Percentiles rank a stretch among this genome's conserved stretches.
These are phyloP conservation scores for Xenops minutus DNA, from an alignment of 2,797 vertebrate genomes.

Conservation along the genomic window DNA sequence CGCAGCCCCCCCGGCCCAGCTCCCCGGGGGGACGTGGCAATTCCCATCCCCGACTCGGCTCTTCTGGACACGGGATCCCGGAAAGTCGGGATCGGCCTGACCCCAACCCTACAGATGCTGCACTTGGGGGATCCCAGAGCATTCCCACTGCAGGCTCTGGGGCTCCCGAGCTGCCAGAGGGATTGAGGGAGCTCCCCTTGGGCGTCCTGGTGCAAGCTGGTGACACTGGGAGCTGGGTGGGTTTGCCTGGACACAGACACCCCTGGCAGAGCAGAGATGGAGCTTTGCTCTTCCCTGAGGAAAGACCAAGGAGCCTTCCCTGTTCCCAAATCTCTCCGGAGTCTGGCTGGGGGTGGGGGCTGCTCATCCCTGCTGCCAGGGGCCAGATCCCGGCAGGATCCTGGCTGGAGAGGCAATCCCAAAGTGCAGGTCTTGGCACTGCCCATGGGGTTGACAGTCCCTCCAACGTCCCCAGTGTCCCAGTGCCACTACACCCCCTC, in stretches of 20 bases:
- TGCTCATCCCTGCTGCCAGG: not conserved
- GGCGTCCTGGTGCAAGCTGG: not conserved
- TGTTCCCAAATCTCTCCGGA: not conserved
- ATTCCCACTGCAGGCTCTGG: fast-evolving
- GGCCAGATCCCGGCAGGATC: fast-evolving
- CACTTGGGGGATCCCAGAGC: not conserved
- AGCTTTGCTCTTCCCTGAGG: not conserved
- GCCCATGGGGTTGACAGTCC: fast-evolving
- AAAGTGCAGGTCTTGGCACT: fast-evolving
- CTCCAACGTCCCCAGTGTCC: fast-evolving
- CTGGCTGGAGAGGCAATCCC: not conserved
- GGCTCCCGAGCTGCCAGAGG: not conserved
- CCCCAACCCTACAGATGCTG: fast-evolving
- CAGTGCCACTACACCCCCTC: not conserved
- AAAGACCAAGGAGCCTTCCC: fast-evolving
- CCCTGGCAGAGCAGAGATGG: not conserved
- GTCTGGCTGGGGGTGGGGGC: fast-evolving
- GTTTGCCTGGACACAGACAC: not conserved
- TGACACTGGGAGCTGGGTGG: not conserved
- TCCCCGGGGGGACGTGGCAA: fast-evolving
- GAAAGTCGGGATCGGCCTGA: fast-evolving
- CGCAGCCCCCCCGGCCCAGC: fast-evolving
- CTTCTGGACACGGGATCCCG: fast-evolving
- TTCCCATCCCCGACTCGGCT: fast-evolving
- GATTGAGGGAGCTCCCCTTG: not conserved